Conservation (phyloP, 2,888 invertebrate species). For the Noctua janthina region DNA sequence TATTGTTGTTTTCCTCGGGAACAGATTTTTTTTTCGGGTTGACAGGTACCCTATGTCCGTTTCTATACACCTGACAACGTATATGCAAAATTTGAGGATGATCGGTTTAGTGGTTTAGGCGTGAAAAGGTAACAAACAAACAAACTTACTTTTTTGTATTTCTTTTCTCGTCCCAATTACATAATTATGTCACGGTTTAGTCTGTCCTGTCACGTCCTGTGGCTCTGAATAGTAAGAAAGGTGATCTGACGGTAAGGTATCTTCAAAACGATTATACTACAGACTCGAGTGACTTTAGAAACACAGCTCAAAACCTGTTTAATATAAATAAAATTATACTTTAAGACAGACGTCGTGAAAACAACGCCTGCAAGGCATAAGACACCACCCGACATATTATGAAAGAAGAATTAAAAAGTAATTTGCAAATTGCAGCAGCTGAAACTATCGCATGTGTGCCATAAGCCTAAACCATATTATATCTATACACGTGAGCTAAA, state of each 20-base stretch:
- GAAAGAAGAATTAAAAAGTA: neutral
- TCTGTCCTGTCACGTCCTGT: neutral
- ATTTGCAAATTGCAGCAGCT: neutral
- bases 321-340: neutral
- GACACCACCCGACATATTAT: neutral
- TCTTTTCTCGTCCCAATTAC: neutral
- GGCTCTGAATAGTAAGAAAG: neutral
- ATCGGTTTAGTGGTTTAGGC: too few relatives aligned
- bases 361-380: neutral
- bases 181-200: neutral
- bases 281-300: neutral
- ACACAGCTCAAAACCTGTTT: neutral
- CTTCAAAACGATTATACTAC: neutral
- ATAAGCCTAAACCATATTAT: constrained; percentile 67
- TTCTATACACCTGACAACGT: too few relatives aligned
- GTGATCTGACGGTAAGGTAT: neutral
- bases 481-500: constrained; percentile 72
- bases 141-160: too few relatives aligned
- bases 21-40: too few relatives aligned
- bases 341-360: neutral
- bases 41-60: too few relatives aligned
- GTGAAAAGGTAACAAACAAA: too few relatives aligned
- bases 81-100: too few relatives aligned
- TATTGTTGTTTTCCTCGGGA: too few relatives aligned
- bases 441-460: constrained; percentile 1